Base-by-base conservation (phyloP, 2,113 vertebrate species). In the Myiozetetes cayanensis region DNA sequence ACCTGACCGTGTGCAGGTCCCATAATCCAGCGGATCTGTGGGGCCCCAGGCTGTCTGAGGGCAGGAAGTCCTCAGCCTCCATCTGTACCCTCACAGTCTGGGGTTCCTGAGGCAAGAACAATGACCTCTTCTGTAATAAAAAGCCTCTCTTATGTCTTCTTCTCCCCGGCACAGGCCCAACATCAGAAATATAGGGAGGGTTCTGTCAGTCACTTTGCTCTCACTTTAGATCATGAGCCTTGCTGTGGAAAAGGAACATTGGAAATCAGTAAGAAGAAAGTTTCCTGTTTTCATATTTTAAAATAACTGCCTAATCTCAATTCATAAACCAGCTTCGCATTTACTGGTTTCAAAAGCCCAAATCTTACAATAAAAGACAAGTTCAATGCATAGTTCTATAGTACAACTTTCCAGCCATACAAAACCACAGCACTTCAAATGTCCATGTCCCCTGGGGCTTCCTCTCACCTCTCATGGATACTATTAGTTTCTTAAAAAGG, bases 351-450 rank as follows among this genome's bases (percentile, higher is more conserved):
- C 43, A 47, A 62, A 61, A 67, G 41, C 27, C 39, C 27, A 65
- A n/a, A 43, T 43, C 24, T 47, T 55, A 65, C 19, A 41, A 35
- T 20, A 22, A 74, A 49, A 37, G 62, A 6, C 50, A 18, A 31
- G 27, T 8, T 12, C 50, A 74, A 30, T 8, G 11, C 19, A 23
- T 30, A 49, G 55, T 27, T 74, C 37, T 58, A 1, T 14, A 65
- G 15, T 17, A 39, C 23, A 37, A 7, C 68, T 65, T 81, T 85
- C 59, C 41, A 77, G 59, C 22, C 35, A 62, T 41, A 85, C 90
- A 95, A 96, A 95, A 78, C 63, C 78, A 63, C 10, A 43, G 76
- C 59, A 81, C 91, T 95, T 94, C 76, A 82, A 93, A 76, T 79
- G 85, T 90, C 90, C 91, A 74, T 92, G 89, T 77, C 82, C 77